phyloP scores from a whole-genome alignment of 2,797 vertebrate genomes.

The Arnoldichthys spilopterus region DNA sequence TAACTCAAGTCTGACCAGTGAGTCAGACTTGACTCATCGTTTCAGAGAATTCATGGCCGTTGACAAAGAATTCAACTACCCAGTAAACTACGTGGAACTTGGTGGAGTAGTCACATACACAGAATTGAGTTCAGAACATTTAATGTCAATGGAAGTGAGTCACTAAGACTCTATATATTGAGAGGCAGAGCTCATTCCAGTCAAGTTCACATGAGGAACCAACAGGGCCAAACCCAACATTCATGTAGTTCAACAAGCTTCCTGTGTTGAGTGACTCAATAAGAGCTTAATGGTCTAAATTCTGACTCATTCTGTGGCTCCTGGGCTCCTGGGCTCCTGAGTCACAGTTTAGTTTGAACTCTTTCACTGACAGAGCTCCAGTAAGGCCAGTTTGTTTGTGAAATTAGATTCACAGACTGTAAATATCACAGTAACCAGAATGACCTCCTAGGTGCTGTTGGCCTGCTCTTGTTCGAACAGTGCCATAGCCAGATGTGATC shows the following conservation, averaged over 20 bases:
- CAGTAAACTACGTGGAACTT: constrained; percentile 8
- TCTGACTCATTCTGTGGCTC: constrained; percentile 31
- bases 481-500: constrained; percentile 91
- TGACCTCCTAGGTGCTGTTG: constrained; percentile 86
- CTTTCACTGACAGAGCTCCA: constrained; percentile 21
- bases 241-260: neutral
- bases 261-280: neutral
- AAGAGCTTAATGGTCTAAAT: neutral
- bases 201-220: constrained; percentile 1
- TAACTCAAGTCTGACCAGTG: neutral
- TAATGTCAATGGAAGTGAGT: constrained; percentile 18
- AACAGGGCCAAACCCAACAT: constrained; percentile 13
- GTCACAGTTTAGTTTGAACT: constrained; percentile 10
- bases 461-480: constrained; percentile 97
- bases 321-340: neutral
- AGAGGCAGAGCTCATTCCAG: neutral
- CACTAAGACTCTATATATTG: constrained; percentile 4
- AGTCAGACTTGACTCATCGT: neutral
- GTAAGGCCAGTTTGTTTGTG: constrained; percentile 39
- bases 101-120: constrained; percentile 28
- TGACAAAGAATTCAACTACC: constrained; percentile 6
- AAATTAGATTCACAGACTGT: constrained; percentile 26
- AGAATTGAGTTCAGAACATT: constrained; percentile 2
- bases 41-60: neutral
- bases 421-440: neutral